These are phyloP conservation scores for Callipepla squamata DNA, from an alignment of 2,113 vertebrate species.

Conservation along the genomic window DNA sequence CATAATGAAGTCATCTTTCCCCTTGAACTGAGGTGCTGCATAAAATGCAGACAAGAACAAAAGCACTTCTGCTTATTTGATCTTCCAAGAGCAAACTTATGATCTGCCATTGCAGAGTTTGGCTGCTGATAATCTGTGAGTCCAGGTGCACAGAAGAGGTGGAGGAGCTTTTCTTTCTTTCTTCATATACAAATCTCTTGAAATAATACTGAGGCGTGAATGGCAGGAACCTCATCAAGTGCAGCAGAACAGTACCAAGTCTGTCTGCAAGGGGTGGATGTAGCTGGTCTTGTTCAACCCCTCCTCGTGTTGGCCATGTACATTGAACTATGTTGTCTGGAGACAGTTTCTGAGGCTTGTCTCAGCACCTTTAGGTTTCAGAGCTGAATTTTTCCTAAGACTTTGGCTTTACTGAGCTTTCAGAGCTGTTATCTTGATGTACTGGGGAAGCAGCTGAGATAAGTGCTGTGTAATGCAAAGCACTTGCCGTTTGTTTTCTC, in stretches of 20 bases:
- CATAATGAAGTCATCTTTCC: not conserved
- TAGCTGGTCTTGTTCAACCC: not conserved
- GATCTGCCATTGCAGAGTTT: not conserved
- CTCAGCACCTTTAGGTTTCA: not conserved
- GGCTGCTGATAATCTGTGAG: not conserved
- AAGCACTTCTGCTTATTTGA: not conserved
- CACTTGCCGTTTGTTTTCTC: not conserved
- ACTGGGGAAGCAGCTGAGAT: no score
- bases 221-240: fast-evolving
- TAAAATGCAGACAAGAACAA: not conserved
- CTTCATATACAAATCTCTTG: fast-evolving
- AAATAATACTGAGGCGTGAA: not conserved
- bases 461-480: not conserved
- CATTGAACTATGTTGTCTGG: not conserved
- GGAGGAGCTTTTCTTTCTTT: not conserved
- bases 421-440: not conserved
- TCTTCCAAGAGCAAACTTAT: not conserved
- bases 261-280: not conserved
- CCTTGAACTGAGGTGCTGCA: not conserved
- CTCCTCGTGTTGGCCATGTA: not conserved
- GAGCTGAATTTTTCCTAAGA: not conserved
- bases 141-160: not conserved
- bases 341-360: not conserved
- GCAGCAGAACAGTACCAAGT: not conserved
- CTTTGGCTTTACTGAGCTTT: not conserved